phyloP scores from a whole-genome alignment of 2,797 vertebrate genomes.

The Champsocephalus gunnari region DNA sequence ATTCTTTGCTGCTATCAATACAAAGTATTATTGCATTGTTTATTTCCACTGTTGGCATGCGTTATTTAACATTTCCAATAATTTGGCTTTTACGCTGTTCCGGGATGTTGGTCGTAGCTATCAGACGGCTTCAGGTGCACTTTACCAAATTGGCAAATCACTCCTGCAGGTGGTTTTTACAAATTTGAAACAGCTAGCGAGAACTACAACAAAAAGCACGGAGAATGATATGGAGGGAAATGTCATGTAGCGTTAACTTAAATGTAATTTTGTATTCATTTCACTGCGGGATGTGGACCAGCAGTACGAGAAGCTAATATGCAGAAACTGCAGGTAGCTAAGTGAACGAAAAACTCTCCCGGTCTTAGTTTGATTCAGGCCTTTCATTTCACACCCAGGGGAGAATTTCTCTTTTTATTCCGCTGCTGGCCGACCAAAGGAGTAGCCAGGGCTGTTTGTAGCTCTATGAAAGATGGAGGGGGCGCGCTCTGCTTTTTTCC shows the following conservation, averaged over 20 bases:
- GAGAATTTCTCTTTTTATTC: conserved; percentile 85
- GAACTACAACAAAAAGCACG: conserved; percentile 34
- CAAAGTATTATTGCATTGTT: conserved; percentile 66
- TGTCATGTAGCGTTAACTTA: conserved; percentile 59
- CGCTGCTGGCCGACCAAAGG: conserved; percentile 63
- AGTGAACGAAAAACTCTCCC: conserved; percentile 88
- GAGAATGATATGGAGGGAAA: conserved; percentile 22
- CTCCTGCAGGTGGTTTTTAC: conserved; percentile 86
- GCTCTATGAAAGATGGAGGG: conserved; percentile 85
- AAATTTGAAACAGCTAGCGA: conserved; percentile 33
- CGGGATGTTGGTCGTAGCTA: conserved; percentile 35
- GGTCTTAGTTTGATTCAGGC: conserved; percentile 89
- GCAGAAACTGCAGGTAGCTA: conserved; percentile 92
- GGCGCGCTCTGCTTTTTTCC: conserved; percentile 75
- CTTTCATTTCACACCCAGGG: conserved; percentile 90
- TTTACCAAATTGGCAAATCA: conserved; percentile 69
- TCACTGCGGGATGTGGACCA: conserved; percentile 71
- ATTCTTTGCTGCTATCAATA: conserved; percentile 68
- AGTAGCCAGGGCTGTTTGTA: conserved; percentile 60
- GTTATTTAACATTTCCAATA: conserved; percentile 34
- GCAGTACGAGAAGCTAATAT: conserved; percentile 87
- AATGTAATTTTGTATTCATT: conserved; percentile 66
- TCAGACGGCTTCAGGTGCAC: conserved; percentile 54
- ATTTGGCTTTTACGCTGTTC: conserved; percentile 25
- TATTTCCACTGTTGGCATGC: conserved; percentile 42